Base-by-base conservation (phyloP, 2,888 invertebrate species). In the Melolontha melolontha region DNA sequence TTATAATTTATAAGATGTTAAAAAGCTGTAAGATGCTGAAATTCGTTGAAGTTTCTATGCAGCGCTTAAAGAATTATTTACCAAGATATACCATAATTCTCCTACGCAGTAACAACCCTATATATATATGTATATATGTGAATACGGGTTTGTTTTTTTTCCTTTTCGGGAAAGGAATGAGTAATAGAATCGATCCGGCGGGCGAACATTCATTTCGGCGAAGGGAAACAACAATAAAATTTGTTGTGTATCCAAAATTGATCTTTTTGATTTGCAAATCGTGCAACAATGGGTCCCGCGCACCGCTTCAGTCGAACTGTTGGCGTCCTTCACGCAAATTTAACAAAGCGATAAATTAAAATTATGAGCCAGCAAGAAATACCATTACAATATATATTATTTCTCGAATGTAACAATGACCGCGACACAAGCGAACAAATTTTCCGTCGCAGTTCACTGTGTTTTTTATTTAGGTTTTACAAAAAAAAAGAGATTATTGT, bases 281-380 rank as follows among this genome's bases (percentile, higher is more conserved):
- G 59, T 1, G 47, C 12, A 44, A 59, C 59, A 59, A 59, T 59
- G 59, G 59, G 57, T 42, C 11, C 44, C 47, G 34, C 34, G 47
- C 16, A 16, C 47, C 44, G 29, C 8, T 47, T 5, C 39, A 41
- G 11, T 42, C 41, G 55, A 34, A n/a, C 11, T 44, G 29, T 59
- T 44, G 42, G 29, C 29, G 64, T 22, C 64, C 64, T 64, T 64
- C 64, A 51, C 64, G 64, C 50, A 39, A 64, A 64, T 52, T 64
- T 52, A 52, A 64, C 64, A 64, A 64, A 64, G 64, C 64, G 64
- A 41, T 64, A 64, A 64, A 64, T 64, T 64, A 64, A 64, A 64
- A 64, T 57, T 50, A 54, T 66, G 57, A 66, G 57, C 66, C 41
- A 66, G 50, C 47, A 66, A 59, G 49, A 66, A 66, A 49, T 50